phyloP scores from a whole-genome alignment of 2,113 vertebrate genomes.

The Thymallus thymallus region DNA sequence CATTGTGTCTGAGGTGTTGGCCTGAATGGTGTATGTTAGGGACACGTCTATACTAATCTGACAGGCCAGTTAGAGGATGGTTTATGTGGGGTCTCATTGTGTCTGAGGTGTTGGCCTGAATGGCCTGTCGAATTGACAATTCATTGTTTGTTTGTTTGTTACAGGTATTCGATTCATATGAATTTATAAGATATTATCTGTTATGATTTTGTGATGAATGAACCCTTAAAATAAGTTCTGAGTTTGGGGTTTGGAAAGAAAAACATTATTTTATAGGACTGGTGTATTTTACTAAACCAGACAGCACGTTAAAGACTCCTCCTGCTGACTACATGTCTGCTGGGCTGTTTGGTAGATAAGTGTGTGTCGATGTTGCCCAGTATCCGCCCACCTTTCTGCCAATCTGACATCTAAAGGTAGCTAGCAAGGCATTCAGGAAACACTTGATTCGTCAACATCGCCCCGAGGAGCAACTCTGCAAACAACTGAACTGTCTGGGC shows the following conservation, averaged over 20 bases:
- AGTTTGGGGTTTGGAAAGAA: no score
- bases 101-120: slow-evolving; percentile 50
- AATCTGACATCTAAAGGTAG: slow-evolving; percentile 11
- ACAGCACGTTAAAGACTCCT: background rate
- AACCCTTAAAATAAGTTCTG: background rate
- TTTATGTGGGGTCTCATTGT: slow-evolving; percentile 49
- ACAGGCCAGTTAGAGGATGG: slow-evolving; percentile 66
- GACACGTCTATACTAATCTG: slow-evolving; percentile 52
- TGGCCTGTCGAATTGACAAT: slow-evolving; percentile 45
- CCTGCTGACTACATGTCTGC: background rate
- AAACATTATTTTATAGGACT: background rate
- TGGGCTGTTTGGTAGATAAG: background rate
- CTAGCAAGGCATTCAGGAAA: background rate
- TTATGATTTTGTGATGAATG: no score
- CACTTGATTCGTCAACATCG: slow-evolving; percentile 16
- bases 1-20: slow-evolving; percentile 49
- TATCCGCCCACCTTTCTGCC: slow-evolving; percentile 2
- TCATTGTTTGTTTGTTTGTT: slow-evolving; percentile 50
- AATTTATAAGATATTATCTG: no score
- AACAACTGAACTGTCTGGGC: slow-evolving; percentile 13
- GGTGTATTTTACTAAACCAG: background rate
- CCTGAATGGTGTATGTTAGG: slow-evolving; percentile 60
- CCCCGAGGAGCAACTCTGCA: slow-evolving; percentile 13
- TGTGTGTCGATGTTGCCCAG: background rate
- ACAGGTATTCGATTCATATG: no score